Conservation (phyloP, 2,113 vertebrate species). For the Pantherophis guttatus region DNA sequence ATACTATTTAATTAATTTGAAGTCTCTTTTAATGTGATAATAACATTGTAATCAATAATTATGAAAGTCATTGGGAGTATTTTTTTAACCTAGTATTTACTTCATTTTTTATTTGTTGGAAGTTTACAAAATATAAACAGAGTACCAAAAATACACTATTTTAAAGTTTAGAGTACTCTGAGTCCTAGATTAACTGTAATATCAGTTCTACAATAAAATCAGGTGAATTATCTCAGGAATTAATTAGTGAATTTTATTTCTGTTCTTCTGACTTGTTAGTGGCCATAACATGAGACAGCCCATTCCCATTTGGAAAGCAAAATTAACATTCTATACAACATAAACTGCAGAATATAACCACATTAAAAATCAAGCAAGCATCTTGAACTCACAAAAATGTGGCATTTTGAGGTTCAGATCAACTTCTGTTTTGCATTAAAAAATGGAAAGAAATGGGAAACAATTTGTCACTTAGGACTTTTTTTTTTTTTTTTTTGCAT, state of each 20-base stretch:
- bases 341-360: background rate
- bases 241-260: constrained; percentile 17
- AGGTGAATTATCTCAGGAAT: background rate
- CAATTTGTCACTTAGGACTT: background rate
- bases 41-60: background rate
- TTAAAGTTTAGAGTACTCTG: background rate
- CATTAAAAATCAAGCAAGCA: background rate
- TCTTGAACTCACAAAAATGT: background rate
- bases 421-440: background rate
- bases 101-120: background rate
- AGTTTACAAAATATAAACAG: background rate
- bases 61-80: background rate
- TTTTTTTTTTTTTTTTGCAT: background rate
- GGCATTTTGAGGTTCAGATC: background rate
- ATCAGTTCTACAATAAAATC: constrained; percentile 35
- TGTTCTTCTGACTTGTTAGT: background rate
- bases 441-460: background rate
- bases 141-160: background rate
- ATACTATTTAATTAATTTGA: rapidly evolving
- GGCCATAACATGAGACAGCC: rapidly evolving
- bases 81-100: background rate
- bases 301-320: background rate
- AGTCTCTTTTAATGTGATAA: background rate
- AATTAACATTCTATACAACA: background rate
- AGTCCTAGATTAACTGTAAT: background rate